Evolutionary conservation across 2,113 vertebrate species (phyloP).

Genomic region (Myrmophylax atrothorax): DNA sequence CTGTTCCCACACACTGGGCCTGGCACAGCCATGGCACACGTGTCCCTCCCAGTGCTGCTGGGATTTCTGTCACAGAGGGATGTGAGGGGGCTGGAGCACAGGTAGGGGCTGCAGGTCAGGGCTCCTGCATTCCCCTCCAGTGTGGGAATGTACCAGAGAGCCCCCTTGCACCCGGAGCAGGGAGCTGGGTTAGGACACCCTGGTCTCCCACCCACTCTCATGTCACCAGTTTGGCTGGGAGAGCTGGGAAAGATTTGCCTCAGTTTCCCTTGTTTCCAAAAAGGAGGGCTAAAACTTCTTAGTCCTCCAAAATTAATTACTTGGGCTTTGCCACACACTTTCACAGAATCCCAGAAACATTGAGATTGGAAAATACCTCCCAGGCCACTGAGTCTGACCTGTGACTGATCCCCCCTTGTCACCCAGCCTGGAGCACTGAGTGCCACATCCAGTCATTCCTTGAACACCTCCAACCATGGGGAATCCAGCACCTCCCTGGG

Average conservation of each 20-base stretch:
- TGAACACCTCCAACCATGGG: neutral
- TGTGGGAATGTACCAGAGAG: neutral
- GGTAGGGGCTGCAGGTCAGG: neutral
- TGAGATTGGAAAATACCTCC: neutral
- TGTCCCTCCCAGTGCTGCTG: neutral
- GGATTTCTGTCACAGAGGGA: neutral
- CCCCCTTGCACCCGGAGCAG: neutral
- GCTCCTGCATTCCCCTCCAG: neutral
- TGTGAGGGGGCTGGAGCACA: neutral
- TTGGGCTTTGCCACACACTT: neutral
- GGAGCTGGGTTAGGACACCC: neutral
- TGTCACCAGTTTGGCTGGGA: neutral
- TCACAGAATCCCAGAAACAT: neutral
- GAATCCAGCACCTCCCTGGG: neutral
- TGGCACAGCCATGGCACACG: neutral
- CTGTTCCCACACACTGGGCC: neutral
- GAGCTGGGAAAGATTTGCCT: neutral
- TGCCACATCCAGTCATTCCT: neutral
- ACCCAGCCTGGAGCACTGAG: neutral
- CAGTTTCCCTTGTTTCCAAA: neutral
- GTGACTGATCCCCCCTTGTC: neutral
- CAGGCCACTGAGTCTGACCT: accelerated
- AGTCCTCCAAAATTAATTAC: neutral
- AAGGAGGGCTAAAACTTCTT: neutral
- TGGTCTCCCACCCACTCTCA: neutral